phyloP scores from a whole-genome alignment of 2,888 invertebrate species.

The Eupithecia centaureata region DNA sequence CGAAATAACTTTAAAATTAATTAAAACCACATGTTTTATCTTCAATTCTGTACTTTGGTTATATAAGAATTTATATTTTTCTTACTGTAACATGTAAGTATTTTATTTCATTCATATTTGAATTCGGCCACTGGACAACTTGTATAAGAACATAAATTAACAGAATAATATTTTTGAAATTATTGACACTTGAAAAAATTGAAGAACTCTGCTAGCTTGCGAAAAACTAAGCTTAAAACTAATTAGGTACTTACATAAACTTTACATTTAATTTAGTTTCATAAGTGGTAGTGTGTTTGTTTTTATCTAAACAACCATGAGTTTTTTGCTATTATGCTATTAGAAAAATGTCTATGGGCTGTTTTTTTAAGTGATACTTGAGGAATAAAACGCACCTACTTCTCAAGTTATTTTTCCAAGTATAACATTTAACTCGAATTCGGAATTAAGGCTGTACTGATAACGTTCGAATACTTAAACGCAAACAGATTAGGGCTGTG shows the following conservation, averaged over 20 bases:
- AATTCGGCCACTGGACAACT: too few species aligned
- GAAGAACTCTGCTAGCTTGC: slow-evolving; percentile 44
- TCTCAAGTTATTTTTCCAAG: too few species aligned
- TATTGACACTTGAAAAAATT: not conserved
- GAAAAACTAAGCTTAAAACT: slow-evolving; percentile 59
- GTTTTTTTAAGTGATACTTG: not conserved
- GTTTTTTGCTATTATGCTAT: not conserved
- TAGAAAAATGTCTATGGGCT: not conserved
- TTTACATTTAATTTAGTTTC: slow-evolving; percentile 27
- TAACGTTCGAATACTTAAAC: too few species aligned
- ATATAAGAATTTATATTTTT: too few species aligned
- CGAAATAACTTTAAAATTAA: too few species aligned
- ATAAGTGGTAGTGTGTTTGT: not conserved
- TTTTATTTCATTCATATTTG: too few species aligned
- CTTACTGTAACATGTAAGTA: too few species aligned
- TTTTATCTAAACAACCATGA: not conserved
- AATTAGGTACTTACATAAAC: slow-evolving; percentile 3
- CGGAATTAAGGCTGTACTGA: not conserved
- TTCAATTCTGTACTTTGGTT: too few species aligned
- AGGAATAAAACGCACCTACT: too few species aligned
- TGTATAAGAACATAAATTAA: not conserved
- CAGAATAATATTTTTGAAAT: not conserved
- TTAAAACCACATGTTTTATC: too few species aligned
- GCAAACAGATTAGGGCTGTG: too few species aligned
- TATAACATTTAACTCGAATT: not conserved